Base-by-base conservation (phyloP, 2,797 vertebrate species). In the Tokudaia tokunoshimensis region DNA sequence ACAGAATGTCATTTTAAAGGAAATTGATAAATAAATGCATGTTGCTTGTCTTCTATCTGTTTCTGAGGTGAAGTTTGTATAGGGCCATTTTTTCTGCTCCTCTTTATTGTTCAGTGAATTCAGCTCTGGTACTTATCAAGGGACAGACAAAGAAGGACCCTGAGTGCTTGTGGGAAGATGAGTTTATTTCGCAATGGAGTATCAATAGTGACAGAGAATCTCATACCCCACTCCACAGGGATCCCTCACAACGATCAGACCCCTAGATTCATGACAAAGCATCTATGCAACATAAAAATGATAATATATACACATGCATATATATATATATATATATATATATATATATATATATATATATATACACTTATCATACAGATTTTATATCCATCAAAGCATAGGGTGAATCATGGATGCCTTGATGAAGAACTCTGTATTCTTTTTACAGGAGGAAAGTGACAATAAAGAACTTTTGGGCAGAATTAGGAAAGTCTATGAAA, bases 161-260 rank as follows among this genome's bases (percentile, higher is more conserved):
- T 22, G n/a, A n/a, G 15, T 57, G 12, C 12, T 1, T 83, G 57
- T 20, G n/a, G 26, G 11, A 61, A 47, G 81, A 78, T 12, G 10
- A 57, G 9, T 15, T 41, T 3, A 19, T 61, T 70, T 70, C 47
- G 12, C 14, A 86, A 15, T 41, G 11, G n/a, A 84, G 6, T 7
- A 52, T n/a, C 2, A 76, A 52, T 0, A 34, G 29, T 50, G n/a
- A 20, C 19, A 67, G 19, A 9, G 0, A 1, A 0, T 57, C 9
- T 88, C 70, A 65, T 37, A 57, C 6, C 47, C 19, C 6, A 76
- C 17, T 13, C 17, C 10, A 13, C 1, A 55, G 80, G 41, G 41
- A 29, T 59, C 12, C 7, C 0, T 41, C 24, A 44, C 13, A 24
- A 15, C 22, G 17, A 84, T 65, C 9, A 31, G 17, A 65, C 4